These are phyloP conservation scores for Micronisus gabar DNA, from an alignment of 2,113 vertebrate species.

Conservation along the genomic window DNA sequence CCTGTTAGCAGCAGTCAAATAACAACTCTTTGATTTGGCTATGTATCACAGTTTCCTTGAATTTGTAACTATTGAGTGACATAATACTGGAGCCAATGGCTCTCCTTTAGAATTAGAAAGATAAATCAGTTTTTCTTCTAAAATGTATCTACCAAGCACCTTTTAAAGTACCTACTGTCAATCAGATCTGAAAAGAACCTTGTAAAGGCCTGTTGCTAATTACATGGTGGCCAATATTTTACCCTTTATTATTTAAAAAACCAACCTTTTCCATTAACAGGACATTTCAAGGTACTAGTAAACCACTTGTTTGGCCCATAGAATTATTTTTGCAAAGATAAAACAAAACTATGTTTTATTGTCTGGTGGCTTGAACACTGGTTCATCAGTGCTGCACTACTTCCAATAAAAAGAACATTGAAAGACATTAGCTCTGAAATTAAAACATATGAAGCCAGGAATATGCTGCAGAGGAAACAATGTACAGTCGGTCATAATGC, in stretches of 20 bases:
- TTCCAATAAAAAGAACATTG: slow-evolving; percentile 24
- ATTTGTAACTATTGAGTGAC: background rate
- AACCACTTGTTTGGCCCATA: background rate
- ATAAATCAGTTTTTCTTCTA: background rate
- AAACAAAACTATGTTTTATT: background rate
- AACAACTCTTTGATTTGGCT: slow-evolving; percentile 3
- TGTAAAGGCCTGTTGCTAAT: background rate
- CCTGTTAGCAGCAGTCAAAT: slow-evolving; percentile 19
- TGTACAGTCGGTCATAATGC: background rate
- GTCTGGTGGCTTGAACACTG: background rate
- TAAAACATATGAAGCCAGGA: slow-evolving; percentile 15
- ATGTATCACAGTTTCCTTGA: background rate
- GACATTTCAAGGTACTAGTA: background rate
- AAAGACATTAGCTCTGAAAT: slow-evolving; percentile 41
- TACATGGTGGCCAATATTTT: background rate
- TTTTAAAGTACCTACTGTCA: background rate
- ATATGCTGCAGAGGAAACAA: background rate
- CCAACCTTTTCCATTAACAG: background rate
- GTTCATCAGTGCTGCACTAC: background rate
- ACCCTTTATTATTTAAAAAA: background rate
- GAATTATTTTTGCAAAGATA: background rate
- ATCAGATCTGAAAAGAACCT: background rate
- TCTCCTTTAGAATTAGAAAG: background rate
- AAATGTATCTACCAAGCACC: background rate
- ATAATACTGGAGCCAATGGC: background rate